These are phyloP conservation scores for Musca domestica DNA, from an alignment of 1,140 invertebrate species.

Conservation along the genomic window DNA sequence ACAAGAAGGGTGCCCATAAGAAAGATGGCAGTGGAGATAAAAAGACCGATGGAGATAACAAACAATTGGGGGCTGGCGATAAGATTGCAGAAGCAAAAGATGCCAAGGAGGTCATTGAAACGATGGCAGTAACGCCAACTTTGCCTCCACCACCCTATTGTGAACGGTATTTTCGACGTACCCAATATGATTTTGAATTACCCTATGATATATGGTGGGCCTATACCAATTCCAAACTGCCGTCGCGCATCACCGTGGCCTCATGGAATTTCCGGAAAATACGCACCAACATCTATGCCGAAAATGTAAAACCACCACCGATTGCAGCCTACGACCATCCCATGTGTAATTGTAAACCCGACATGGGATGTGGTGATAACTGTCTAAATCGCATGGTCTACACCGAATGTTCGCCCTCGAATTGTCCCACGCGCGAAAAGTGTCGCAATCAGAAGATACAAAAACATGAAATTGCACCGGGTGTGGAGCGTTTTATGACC, in stretches of 20 bases:
- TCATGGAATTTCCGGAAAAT: slow-evolving; percentile 91
- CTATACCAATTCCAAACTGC: slow-evolving; percentile 72
- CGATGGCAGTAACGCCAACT: slow-evolving; percentile 62
- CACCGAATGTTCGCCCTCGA: slow-evolving; percentile 83
- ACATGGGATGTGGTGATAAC: slow-evolving; percentile 79
- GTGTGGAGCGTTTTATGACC: slow-evolving; percentile 89
- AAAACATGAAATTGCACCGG: slow-evolving; percentile 81
- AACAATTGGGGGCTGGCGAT: no score
- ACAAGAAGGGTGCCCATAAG: slow-evolving; percentile 9
- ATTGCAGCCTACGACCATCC: slow-evolving; percentile 46
- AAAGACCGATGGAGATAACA: not conserved
- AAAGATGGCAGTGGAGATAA: not conserved
- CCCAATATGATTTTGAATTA: slow-evolving; percentile 75
- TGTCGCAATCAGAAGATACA: slow-evolving; percentile 90
- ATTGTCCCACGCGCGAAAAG: slow-evolving; percentile 80
- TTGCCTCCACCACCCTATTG: slow-evolving; percentile 81
- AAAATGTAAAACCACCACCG: slow-evolving; percentile 40
- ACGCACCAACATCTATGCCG: slow-evolving; percentile 66
- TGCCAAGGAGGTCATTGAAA: slow-evolving; percentile 23
- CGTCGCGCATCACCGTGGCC: slow-evolving; percentile 70
- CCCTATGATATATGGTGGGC: slow-evolving; percentile 94
- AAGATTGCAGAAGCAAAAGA: not conserved
- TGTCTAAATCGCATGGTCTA: slow-evolving; percentile 93
- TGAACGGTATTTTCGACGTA: slow-evolving; percentile 74
- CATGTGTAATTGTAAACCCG: slow-evolving; percentile 65